Base-by-base conservation (phyloP, 2,888 invertebrate species). In the Acrocyrtus sp. region DNA sequence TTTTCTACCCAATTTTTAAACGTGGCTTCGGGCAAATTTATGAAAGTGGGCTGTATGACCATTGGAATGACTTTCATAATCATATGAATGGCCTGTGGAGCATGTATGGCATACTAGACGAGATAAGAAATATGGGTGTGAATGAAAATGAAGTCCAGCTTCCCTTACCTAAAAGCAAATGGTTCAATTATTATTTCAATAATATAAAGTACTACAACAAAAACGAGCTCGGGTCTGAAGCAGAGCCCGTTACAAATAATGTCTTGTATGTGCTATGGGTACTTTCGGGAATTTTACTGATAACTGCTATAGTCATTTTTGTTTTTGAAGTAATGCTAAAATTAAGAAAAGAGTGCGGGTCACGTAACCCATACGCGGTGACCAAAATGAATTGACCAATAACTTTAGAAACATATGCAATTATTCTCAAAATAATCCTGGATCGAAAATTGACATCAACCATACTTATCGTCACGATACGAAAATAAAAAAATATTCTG, bases 101-200 rank as follows among this genome's bases (percentile, higher is more conserved):
- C 19, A 54, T 69, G 12, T 41, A 61, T 17, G 22, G 34, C 1
- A 50, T 53, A 15, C n/a, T 8, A n/a, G 56, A 66, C 26, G 8
- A 26, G 24, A 43, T 41, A 17, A 15, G 41, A 24, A 53, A 45
- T n/a, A 5, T 66, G 3, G 24, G 26, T 10, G 24, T 8, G 1
- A 56, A 56, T 39, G 26, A 56, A 1, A 15, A 47, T 3, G 17
- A 56, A 47, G 45, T 65, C 17, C 10, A 27, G 1, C 56, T 56
- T 22, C 56, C 65, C 34, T 21, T 65, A 6, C 29, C 2, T 17
- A 19, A 2, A 1, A 15, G 22, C 5, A 3, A 50, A n/a, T 65
- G 65, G 65, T 65, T 65, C 34, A 65, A 56, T 24, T 65, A 65
- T 22, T 50, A n/a, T n/a, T n/a, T n/a, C n/a, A n/a, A n/a, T 65